Percentiles rank a stretch among this genome's conserved stretches.
These are phyloP conservation scores for Esox masquinongy DNA, from an alignment of 2,797 vertebrate genomes.

Conservation along the genomic window DNA sequence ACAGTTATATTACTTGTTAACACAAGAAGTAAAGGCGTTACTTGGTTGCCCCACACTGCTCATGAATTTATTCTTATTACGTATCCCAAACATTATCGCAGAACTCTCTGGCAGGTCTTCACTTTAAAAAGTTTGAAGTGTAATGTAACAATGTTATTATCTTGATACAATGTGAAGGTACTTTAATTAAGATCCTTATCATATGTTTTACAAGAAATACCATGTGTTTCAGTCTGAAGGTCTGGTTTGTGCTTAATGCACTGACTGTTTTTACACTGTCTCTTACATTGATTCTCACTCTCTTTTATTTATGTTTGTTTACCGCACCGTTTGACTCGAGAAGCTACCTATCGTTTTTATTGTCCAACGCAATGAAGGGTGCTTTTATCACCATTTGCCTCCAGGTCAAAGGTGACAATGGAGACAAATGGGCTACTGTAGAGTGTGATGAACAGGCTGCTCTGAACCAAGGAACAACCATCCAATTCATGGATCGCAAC, in stretches of 20 bases:
- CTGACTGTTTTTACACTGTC: conserved; percentile 52
- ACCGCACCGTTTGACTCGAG: conserved; percentile 68
- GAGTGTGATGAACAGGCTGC: conserved; percentile 63
- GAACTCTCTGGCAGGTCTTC: too few relatives aligned
- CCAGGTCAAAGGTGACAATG: conserved; percentile 77
- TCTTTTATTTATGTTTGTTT: conserved; percentile 77
- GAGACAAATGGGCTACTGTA: conserved; percentile 73
- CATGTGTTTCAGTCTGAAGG: not conserved
- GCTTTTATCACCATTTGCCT: conserved; percentile 80
- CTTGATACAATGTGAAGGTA: too few relatives aligned
- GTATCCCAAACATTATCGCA: too few relatives aligned
- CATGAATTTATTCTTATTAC: too few relatives aligned
- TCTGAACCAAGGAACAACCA: conserved; percentile 51
- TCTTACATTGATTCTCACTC: conserved; percentile 69
- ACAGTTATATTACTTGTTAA: too few relatives aligned
- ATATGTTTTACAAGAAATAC: too few relatives aligned
- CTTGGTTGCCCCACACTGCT: too few relatives aligned
- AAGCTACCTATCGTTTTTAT: conserved; percentile 75
- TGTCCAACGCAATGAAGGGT: conserved; percentile 75
- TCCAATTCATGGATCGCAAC: conserved; percentile 43
- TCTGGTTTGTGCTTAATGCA: conserved; percentile 24
- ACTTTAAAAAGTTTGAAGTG: too few relatives aligned
- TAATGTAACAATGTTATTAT: too few relatives aligned
- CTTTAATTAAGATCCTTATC: too few relatives aligned
- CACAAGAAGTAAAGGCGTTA: too few relatives aligned